Evolutionary conservation across 2,888 invertebrate genomes (phyloP).

Genomic region (Tetanocera ferruginea): DNA sequence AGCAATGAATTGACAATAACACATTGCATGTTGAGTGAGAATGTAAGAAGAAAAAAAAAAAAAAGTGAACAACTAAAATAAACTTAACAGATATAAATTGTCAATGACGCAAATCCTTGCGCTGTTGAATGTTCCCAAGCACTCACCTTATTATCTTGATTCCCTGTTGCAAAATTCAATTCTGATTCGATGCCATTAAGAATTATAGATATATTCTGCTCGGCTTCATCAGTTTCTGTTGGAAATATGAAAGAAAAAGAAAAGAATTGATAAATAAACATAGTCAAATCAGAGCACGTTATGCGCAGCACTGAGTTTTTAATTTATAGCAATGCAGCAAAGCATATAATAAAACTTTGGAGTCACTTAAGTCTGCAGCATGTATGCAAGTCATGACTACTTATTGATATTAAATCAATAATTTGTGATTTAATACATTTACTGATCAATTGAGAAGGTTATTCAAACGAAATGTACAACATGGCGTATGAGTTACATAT

Average conservation of each 20-base stretch:
- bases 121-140: background rate
- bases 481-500: constrained; percentile 33
- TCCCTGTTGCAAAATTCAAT: constrained; percentile 81
- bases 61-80: background rate
- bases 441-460: background rate
- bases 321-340: background rate
- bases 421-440: too few relatives aligned
- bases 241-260: constrained; percentile 20
- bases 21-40: background rate
- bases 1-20: background rate
- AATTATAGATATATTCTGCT: constrained; percentile 92
- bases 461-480: background rate
- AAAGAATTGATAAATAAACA: constrained; percentile 9
- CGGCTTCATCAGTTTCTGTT: constrained; percentile 76
- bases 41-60: background rate
- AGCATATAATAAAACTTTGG: too few relatives aligned
- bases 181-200: constrained; percentile 95
- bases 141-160: constrained; percentile 66
- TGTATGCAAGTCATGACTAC: too few relatives aligned
- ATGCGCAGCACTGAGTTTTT: background rate
- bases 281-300: background rate
- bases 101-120: too few relatives aligned
- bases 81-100: background rate
- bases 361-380: too few relatives aligned
- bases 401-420: too few relatives aligned